A percentile compares a stretch with the other conserved stretches of the same genome.
Conservation (phyloP, 1,140 invertebrate genomes). For the Procambarus clarkii region DNA sequence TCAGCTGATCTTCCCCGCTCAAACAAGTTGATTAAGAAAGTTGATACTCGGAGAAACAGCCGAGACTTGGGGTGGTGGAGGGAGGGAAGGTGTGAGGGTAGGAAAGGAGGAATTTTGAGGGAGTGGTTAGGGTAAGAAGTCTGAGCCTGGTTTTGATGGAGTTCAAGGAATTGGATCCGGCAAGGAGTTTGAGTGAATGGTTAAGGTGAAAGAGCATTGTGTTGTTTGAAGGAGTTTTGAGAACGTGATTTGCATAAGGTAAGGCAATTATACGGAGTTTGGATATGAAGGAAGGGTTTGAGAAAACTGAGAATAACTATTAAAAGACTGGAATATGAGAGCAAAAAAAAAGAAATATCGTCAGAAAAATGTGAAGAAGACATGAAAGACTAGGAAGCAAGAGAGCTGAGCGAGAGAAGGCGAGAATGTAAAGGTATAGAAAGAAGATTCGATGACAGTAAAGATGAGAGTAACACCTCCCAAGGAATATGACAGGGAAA, state of each 20-base stretch:
- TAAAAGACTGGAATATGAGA: too few relatives aligned
- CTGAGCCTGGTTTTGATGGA: too few relatives aligned
- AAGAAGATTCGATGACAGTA: background rate
- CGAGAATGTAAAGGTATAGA: background rate
- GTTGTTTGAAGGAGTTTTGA: background rate
- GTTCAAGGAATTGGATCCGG: too few relatives aligned
- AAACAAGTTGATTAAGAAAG: background rate
- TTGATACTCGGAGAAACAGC: background rate
- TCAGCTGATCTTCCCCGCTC: background rate
- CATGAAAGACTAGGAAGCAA: background rate
- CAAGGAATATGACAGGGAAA: background rate
- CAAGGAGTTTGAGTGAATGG: background rate
- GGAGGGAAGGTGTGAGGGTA: background rate
- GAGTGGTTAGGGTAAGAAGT: too few relatives aligned
- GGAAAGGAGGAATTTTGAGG: background rate
- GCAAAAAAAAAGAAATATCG: too few relatives aligned
- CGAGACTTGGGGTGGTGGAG: background rate
- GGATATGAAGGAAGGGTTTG: too few relatives aligned
- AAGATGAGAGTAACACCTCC: slow-evolving; percentile 4
- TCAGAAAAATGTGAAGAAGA: background rate
- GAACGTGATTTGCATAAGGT: too few relatives aligned
- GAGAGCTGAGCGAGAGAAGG: background rate
- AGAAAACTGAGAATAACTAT: too few relatives aligned
- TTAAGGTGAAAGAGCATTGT: background rate
- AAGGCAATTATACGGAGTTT: too few relatives aligned